Evolutionary conservation across 2,113 vertebrate species (phyloP), one percentile per base, ranked within the genome.

Genomic region (Setophaga coronata): DNA sequence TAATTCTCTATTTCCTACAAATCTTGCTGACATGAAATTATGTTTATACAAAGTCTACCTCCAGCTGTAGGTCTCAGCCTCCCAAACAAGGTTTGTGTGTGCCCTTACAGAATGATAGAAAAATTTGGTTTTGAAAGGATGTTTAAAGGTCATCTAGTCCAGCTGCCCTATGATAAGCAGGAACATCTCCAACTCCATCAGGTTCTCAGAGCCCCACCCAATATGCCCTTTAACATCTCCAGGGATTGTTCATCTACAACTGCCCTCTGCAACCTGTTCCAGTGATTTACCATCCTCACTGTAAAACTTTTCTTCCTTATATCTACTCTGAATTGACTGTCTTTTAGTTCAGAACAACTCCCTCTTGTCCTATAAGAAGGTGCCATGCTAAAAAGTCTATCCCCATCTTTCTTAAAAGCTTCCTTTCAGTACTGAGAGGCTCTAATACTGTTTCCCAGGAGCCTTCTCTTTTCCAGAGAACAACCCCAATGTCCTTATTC

Each of bases 301-400:
- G 7, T n/a, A 69, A 53, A 74, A 57, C 4, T 56, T 38, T 19
- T 28, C 48, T 58, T 80, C 36, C n/a, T 48, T 29, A 1, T 18
- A 38, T 26, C 26, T 60, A 42, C 21, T 21, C 31, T 65, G 26
- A 65, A 60, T 31, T 16, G 33, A 12, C 10, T 0, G 1, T 79
- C 16, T 70, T 73, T 33, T 26, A 12, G 53, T 48, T 56, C 26
- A 29, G 47, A 73, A 33, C 20, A 65, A 47, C 57, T n/a, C 40
- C 11, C 4, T 56, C 34, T 38, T 31, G 7, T 10, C 51, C 45
- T 65, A 1, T 33, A 1, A 1, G 15, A 33, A 34, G 2, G 8
- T 38, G 18, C 28, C 45, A 33, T 7, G 12, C 28, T 64, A 48
- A 80, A 73, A 91, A 24, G 12, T 34, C 62, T 38, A 31, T 70